These are phyloP conservation scores for Antennarius maculatus DNA, from an alignment of 2,797 vertebrate species.

Conservation along the genomic window DNA sequence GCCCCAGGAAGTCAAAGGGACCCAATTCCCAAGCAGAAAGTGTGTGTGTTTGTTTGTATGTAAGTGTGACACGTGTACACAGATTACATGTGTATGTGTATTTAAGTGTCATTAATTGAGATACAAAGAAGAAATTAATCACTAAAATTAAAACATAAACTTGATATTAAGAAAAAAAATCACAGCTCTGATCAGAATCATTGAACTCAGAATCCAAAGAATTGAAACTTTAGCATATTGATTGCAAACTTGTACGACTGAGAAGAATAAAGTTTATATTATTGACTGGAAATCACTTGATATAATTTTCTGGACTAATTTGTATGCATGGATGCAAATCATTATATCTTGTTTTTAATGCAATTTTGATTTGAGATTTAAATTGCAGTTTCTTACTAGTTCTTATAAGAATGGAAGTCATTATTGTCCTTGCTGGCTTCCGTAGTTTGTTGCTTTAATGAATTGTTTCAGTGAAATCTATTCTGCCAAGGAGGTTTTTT, in stretches of 20 bases:
- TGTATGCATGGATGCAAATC: no score
- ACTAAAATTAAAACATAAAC: neutral
- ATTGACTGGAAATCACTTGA: neutral
- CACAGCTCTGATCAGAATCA: neutral
- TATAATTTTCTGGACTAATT: neutral
- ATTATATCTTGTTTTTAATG: no score
- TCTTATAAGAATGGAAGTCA: no score
- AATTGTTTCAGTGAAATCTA: no score
- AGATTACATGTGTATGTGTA: constrained; percentile 13
- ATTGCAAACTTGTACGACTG: neutral
- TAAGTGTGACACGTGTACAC: constrained; percentile 39
- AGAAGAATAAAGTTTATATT: neutral
- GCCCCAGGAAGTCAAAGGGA: constrained; percentile 87
- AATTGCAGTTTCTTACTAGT: neutral
- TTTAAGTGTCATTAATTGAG: no score
- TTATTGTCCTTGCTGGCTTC: neutral
- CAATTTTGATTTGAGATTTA: neutral
- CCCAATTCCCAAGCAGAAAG: constrained; percentile 80
- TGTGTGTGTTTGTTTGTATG: constrained; percentile 54
- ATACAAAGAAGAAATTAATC: neutral
- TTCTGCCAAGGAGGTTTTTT: no score
- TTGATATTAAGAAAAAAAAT: neutral
- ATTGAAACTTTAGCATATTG: no score
- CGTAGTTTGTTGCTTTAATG: no score
- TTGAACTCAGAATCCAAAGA: neutral